These are phyloP conservation scores for Epirrhoe alternata DNA, from an alignment of 2,888 invertebrate species.

Conservation along the genomic window DNA sequence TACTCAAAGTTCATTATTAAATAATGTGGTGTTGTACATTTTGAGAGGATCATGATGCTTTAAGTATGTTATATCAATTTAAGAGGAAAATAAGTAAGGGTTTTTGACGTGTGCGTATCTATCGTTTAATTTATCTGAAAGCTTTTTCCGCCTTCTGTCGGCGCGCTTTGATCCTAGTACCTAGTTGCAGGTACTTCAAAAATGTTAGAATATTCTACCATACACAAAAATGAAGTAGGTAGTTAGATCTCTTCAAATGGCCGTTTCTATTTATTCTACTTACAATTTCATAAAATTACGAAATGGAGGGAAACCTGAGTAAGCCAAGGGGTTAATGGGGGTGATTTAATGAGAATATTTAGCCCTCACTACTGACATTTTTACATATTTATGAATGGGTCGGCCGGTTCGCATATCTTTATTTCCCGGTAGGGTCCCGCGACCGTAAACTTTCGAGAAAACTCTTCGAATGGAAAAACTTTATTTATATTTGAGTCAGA, in stretches of 20 bases:
- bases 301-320: slow-evolving; percentile 30
- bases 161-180: slow-evolving; percentile 16
- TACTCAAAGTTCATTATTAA: slow-evolving; percentile 33
- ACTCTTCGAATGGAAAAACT: slow-evolving; percentile 78
- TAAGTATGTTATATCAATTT: slow-evolving; percentile 29
- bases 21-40: slow-evolving; percentile 39
- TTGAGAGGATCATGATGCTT: slow-evolving; percentile 25
- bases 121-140: slow-evolving; percentile 22
- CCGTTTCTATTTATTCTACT: not conserved
- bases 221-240: not conserved
- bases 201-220: not conserved
- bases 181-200: too few relatives aligned
- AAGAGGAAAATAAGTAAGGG: slow-evolving; percentile 21
- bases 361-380: slow-evolving; percentile 45
- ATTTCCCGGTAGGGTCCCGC: slow-evolving; percentile 67
- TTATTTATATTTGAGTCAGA: slow-evolving; percentile 79
- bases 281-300: slow-evolving; percentile 16
- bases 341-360: slow-evolving; percentile 44
- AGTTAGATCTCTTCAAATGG: not conserved
- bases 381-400: slow-evolving; percentile 61
- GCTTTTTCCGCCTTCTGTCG: slow-evolving; percentile 17
- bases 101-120: slow-evolving; percentile 22
- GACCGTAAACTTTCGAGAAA: slow-evolving; percentile 70
- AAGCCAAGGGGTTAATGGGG: slow-evolving; percentile 46
- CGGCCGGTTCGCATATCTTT: slow-evolving; percentile 65